Evolutionary conservation across 2,797 vertebrate species (phyloP).

Genomic region (Gallinago solitaria): DNA sequence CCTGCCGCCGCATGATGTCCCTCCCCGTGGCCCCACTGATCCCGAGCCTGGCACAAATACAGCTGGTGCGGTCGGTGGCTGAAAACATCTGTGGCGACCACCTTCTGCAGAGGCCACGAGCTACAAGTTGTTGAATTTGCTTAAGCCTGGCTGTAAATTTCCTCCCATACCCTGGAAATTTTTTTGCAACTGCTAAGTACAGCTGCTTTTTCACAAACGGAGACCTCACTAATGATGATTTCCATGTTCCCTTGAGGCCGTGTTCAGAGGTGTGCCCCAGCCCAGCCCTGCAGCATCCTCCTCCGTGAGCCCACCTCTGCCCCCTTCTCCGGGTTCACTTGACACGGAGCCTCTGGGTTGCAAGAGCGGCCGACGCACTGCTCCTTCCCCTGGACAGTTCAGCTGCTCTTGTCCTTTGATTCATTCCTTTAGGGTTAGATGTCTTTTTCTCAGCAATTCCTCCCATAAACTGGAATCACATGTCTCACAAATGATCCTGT

Average conservation of each 20-base stretch:
- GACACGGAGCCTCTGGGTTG: not conserved
- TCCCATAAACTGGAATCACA: constrained; percentile 57
- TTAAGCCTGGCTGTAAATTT: not conserved
- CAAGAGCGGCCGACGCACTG: fast-evolving
- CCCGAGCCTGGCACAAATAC: fast-evolving
- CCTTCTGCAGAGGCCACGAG: not conserved
- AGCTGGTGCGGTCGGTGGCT: not conserved
- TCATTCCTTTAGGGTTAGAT: constrained; percentile 33
- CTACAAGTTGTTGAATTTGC: not conserved
- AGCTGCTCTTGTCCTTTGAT: constrained; percentile 18
- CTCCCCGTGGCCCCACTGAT: too few relatives aligned
- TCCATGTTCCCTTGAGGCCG: not conserved
- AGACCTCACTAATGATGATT: not conserved
- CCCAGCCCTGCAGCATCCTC: not conserved
- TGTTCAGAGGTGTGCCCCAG: not conserved
- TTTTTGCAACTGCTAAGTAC: not conserved
- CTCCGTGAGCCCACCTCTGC: not conserved
- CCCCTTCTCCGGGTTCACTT: not conserved
- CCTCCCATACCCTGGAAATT: not conserved
- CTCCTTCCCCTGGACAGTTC: not conserved
- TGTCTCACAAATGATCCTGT: constrained; percentile 59
- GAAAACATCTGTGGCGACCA: not conserved
- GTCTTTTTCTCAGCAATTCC: constrained; percentile 39
- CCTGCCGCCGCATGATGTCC: not conserved
- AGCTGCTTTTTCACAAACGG: not conserved